phyloP scores from a whole-genome alignment of 1,140 invertebrate species.

The Caenorhabditis tropicalis region DNA sequence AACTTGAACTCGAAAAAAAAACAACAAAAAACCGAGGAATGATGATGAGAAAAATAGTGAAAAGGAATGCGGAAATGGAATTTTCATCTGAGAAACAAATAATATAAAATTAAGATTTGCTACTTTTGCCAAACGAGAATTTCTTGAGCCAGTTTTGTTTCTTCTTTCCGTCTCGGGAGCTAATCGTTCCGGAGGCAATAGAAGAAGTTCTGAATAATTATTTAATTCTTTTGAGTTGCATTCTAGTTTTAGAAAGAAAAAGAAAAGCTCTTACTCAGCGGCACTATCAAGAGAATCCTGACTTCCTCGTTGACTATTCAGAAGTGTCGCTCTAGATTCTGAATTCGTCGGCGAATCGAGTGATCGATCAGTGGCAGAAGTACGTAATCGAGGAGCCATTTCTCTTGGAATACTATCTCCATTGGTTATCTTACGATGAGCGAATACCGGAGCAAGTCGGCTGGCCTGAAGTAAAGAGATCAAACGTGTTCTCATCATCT shows the following conservation, averaged over 20 bases:
- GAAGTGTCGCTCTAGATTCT: background rate
- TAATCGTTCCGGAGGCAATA: background rate
- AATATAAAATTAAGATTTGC: background rate
- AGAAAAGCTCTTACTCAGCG: background rate
- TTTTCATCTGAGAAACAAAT: background rate
- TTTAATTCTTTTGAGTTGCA: no score
- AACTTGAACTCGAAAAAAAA: no score
- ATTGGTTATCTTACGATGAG: slow-evolving; percentile 32
- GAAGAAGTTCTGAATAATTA: background rate
- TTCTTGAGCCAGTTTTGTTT: slow-evolving; percentile 13
- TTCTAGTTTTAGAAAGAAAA: no score
- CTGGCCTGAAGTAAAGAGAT: background rate
- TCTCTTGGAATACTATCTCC: slow-evolving; percentile 11
- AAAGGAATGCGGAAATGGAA: no score
- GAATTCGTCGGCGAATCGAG: slow-evolving; percentile 22
- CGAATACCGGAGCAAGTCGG: slow-evolving; percentile 24
- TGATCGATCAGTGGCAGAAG: background rate
- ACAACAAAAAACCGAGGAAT: no score
- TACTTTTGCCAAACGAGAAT: background rate
- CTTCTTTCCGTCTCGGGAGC: background rate
- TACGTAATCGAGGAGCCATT: slow-evolving; percentile 11
- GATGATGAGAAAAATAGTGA: no score
- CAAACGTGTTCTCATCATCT: background rate
- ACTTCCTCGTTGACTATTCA: background rate
- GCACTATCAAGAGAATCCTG: slow-evolving; percentile 1